These are phyloP conservation scores for Linyphia triangularis DNA, from an alignment of 2,888 invertebrate species.

Conservation along the genomic window DNA sequence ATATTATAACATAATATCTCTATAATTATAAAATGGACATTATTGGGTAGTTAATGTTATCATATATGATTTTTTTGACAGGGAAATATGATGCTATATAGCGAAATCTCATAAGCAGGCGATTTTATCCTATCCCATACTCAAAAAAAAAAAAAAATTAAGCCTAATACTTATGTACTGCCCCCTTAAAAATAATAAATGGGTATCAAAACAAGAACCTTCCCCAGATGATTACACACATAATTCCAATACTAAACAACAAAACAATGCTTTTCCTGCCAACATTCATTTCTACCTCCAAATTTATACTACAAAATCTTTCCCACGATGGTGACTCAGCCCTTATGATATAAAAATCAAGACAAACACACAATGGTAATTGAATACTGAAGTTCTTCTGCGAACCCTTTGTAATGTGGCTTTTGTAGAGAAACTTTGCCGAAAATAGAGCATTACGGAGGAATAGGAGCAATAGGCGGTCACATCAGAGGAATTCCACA, in stretches of 20 bases:
- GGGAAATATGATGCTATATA: too few species aligned
- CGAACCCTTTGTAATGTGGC: not conserved
- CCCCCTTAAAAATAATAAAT: too few species aligned
- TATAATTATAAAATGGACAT: too few species aligned
- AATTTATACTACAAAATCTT: not conserved
- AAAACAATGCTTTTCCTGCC: not conserved
- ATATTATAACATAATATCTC: too few species aligned
- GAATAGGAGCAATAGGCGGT: conserved; percentile 40
- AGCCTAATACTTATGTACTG: too few species aligned
- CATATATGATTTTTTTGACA: too few species aligned
- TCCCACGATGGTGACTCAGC: not conserved
- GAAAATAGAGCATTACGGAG: not conserved
- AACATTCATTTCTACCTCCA: not conserved
- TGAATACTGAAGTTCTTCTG: not conserved
- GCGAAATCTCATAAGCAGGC: too few species aligned
- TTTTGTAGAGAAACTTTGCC: not conserved
- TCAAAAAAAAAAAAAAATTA: too few species aligned
- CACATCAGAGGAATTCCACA: conserved; percentile 43
- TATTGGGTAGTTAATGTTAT: too few species aligned
- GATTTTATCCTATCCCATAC: too few species aligned
- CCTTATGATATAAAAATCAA: too few species aligned
- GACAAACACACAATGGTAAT: not conserved
- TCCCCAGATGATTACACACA: not conserved
- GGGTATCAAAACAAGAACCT: too few species aligned
- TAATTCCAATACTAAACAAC: not conserved